Evolutionary conservation across 1,140 invertebrate species (phyloP).

Genomic region (Drosophila biarmipes): DNA sequence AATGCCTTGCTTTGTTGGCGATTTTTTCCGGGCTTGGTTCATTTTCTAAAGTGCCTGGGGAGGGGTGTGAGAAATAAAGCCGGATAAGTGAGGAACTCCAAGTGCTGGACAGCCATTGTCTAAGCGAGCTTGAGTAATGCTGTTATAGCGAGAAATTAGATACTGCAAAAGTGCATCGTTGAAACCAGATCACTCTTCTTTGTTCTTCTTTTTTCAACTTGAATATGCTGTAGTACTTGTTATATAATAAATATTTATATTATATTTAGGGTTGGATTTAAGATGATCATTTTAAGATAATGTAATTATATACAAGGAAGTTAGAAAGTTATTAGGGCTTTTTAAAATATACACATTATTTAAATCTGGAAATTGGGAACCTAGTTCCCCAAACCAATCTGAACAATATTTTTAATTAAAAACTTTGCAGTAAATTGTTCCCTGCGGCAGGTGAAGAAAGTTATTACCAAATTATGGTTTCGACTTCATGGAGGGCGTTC

Average conservation of each 20-base stretch:
- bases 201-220: too few species aligned
- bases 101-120: conserved; percentile 59
- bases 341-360: too few species aligned
- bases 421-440: not conserved
- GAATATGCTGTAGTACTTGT: too few species aligned
- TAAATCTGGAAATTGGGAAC: not conserved
- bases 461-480: conserved; percentile 18
- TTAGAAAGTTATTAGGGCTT: too few species aligned
- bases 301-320: too few species aligned
- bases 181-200: too few species aligned
- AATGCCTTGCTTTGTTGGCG: conserved; percentile 62
- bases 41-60: conserved; percentile 62
- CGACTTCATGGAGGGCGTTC: conserved; percentile 1
- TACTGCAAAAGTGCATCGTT: not conserved
- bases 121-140: conserved; percentile 40
- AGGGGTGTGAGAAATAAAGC: conserved; percentile 1
- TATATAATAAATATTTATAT: too few species aligned
- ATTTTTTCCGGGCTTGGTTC: conserved; percentile 33
- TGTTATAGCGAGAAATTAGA: conserved; percentile 4
- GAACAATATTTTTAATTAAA: conserved; percentile 3
- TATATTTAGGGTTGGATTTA: too few species aligned
- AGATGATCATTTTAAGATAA: too few species aligned
- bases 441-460: conserved; percentile 10
- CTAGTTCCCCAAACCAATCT: not conserved
- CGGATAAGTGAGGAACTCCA: conserved; percentile 12